Evolutionary conservation across 2,113 vertebrate genomes (phyloP).

Genomic region (Hippocampus comes): DNA sequence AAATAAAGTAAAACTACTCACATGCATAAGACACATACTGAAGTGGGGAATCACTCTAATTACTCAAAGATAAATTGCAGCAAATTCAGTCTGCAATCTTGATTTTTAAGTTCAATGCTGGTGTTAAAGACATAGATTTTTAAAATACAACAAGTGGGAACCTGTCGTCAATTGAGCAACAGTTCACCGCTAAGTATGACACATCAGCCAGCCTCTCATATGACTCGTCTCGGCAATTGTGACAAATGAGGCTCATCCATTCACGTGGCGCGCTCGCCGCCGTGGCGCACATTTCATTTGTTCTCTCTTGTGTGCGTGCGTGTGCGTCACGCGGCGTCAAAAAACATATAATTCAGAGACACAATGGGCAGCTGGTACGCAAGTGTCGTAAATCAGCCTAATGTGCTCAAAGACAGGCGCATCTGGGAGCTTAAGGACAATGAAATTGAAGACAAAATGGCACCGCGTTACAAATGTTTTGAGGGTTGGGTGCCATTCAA

Average conservation of each 20-base stretch:
- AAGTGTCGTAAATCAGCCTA: not conserved
- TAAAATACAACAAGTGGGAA: not conserved
- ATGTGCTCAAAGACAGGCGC: not conserved
- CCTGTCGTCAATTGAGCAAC: not conserved
- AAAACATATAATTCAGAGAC: not conserved
- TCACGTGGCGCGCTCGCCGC: not conserved
- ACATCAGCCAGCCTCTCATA: constrained; percentile 3
- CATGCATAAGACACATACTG: too few relatives aligned
- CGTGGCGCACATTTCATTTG: not conserved
- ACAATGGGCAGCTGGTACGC: not conserved
- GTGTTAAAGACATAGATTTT: not conserved
- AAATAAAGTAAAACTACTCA: too few relatives aligned
- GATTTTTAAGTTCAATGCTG: not conserved
- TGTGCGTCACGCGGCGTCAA: not conserved
- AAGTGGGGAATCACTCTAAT: too few relatives aligned
- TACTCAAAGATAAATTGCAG: too few relatives aligned
- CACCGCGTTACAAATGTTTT: not conserved
- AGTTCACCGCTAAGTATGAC: not conserved
- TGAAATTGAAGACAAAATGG: not conserved
- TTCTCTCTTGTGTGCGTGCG: not conserved
- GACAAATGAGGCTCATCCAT: constrained; percentile 7
- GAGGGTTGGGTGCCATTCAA: too few relatives aligned
- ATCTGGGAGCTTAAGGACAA: not conserved
- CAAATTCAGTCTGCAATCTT: too few relatives aligned
- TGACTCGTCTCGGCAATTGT: not conserved